Percentiles rank a stretch among this genome's conserved stretches.
phyloP scores from a whole-genome alignment of 2,888 invertebrate genomes.

The Lasioglossum malachurum region DNA sequence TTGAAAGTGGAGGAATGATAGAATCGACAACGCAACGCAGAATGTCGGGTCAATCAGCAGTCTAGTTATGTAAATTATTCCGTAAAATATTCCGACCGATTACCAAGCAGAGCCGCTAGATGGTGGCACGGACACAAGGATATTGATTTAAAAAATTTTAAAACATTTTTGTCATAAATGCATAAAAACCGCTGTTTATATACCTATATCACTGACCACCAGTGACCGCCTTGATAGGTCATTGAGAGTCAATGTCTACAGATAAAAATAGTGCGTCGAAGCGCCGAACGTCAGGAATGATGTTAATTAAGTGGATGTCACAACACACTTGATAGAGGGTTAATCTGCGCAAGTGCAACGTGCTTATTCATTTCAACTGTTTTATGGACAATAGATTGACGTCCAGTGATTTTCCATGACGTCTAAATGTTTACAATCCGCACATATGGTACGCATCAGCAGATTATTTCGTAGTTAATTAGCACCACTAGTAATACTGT shows the following conservation, averaged over 20 bases:
- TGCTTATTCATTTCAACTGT: background rate
- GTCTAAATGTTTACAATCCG: background rate
- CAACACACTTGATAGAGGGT: background rate
- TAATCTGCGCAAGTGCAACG: background rate
- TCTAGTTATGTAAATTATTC: too few species aligned
- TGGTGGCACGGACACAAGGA: too few species aligned
- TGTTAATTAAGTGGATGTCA: background rate
- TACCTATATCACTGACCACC: background rate
- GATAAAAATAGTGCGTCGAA: slow-evolving; percentile 5
- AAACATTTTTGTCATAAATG: too few species aligned
- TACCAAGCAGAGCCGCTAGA: too few species aligned
- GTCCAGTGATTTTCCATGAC: background rate
- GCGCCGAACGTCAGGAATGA: background rate
- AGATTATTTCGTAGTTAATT: background rate
- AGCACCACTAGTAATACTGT: too few species aligned
- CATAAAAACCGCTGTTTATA: too few species aligned
- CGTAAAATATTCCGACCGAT: too few species aligned
- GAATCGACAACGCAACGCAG: background rate
- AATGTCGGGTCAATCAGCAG: too few species aligned
- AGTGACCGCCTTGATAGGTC: background rate
- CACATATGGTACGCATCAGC: background rate
- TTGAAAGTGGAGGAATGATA: background rate
- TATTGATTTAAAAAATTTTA: too few species aligned
- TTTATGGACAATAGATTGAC: background rate
- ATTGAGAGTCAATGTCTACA: background rate